Conservation (phyloP, 1,140 invertebrate genomes). For the Drosophila miranda region DNA sequence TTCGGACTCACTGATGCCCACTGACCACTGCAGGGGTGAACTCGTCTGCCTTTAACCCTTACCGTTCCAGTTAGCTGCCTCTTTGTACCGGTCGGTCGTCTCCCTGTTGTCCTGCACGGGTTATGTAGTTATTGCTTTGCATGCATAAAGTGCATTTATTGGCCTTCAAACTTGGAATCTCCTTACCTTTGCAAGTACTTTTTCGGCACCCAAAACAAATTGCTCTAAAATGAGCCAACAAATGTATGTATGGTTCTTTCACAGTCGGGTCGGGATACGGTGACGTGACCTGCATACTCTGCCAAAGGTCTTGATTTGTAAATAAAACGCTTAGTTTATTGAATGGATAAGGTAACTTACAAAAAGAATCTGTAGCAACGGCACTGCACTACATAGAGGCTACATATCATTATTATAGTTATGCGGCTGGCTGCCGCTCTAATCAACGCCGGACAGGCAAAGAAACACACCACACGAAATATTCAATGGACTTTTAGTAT, state of each 20-base stretch:
- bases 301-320: conserved; percentile 21
- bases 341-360: conserved; percentile 65
- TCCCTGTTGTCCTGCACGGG: conserved; percentile 2
- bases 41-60: too few relatives aligned
- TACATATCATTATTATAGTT: conserved; percentile 9
- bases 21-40: conserved; percentile 20
- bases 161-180: too few relatives aligned
- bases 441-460: conserved; percentile 2
- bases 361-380: conserved; percentile 50
- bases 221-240: too few relatives aligned
- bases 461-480: conserved; percentile 27
- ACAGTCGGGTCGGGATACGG: conserved; percentile 1
- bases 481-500: conserved; percentile 32
- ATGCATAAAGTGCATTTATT: not conserved
- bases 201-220: too few relatives aligned
- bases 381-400: conserved; percentile 32
- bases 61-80: conserved; percentile 20
- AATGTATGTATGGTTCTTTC: conserved; percentile 16
- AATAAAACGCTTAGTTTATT: conserved; percentile 65
- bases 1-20: conserved; percentile 33
- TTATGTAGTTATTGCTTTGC: not conserved
- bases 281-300: conserved; percentile 2
- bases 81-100: conserved; percentile 10
- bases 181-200: too few relatives aligned
- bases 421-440: conserved; percentile 7